Percentiles rank a stretch among this genome's conserved stretches.
These are phyloP conservation scores for Hemaris fuciformis DNA, from an alignment of 2,888 invertebrate species.

Conservation along the genomic window DNA sequence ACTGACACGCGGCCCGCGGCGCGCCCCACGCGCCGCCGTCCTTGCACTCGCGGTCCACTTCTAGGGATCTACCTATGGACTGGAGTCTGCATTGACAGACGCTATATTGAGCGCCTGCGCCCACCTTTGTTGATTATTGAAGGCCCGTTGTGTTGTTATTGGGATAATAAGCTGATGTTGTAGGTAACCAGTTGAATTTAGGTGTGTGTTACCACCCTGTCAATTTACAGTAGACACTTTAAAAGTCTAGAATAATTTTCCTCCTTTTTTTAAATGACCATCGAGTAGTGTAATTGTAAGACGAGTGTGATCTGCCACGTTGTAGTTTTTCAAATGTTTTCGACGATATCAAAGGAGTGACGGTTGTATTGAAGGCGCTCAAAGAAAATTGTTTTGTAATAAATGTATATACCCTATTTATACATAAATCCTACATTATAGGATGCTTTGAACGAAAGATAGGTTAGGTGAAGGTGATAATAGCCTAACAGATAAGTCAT, in stretches of 20 bases:
- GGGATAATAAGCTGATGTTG: conserved; percentile 23
- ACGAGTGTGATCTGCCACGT: background rate
- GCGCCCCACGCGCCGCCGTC: conserved; percentile 72
- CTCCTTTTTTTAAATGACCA: background rate
- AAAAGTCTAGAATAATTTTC: background rate
- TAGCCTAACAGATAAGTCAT: conserved; percentile 65
- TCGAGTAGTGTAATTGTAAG: background rate
- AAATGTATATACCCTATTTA: conserved; percentile 15
- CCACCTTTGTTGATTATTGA: conserved; percentile 55
- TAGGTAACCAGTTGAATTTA: conserved; percentile 20
- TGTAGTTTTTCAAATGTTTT: background rate
- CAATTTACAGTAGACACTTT: background rate
- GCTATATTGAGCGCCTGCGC: conserved; percentile 70
- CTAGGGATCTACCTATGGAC: conserved; percentile 70
- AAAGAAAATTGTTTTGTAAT: conserved; percentile 22
- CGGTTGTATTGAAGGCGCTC: conserved; percentile 8
- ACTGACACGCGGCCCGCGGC: conserved; percentile 82
- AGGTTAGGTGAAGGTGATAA: conserved; percentile 78
- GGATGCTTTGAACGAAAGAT: conserved; percentile 70
- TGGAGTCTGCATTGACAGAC: conserved; percentile 81
- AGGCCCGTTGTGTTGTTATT: conserved; percentile 30
- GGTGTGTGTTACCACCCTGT: conserved; percentile 11
- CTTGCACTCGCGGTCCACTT: conserved; percentile 67
- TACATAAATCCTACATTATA: conserved; percentile 22
- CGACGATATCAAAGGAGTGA: background rate